Evolutionary conservation across 2,888 invertebrate species (phyloP).

Genomic region (Agelastica alni): DNA sequence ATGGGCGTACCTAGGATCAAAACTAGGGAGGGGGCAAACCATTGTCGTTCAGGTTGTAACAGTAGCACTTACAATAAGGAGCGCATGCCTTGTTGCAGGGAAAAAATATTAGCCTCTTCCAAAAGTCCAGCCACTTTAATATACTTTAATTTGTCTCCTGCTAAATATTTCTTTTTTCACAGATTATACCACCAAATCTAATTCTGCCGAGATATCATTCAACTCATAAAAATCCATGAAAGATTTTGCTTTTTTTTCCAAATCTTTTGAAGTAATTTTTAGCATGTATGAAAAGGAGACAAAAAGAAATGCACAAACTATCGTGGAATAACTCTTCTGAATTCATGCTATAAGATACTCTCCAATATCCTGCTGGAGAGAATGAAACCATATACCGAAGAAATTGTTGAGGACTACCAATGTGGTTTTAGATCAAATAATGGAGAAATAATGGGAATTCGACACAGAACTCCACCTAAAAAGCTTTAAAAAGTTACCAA

Average conservation of each 20-base stretch:
- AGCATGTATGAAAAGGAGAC: no score
- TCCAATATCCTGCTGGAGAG: no score
- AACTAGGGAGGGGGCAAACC: neutral
- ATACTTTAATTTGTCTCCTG: conserved; percentile 11
- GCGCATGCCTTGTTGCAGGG: conserved; percentile 1
- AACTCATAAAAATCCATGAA: conserved; percentile 12
- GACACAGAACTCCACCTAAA: no score
- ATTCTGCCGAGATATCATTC: conserved; percentile 16
- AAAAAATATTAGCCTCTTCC: conserved; percentile 9
- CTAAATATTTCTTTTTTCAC: conserved; percentile 6
- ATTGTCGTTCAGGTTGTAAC: neutral
- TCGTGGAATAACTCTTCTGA: no score
- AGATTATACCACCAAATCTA: conserved; percentile 16
- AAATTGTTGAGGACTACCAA: no score
- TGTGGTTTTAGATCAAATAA: no score
- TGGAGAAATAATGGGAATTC: no score
- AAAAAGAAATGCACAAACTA: no score
- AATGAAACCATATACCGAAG: no score
- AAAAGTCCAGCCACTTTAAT: conserved; percentile 2
- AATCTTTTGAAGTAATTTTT: no score
- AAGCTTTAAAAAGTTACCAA: no score
- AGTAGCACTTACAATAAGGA: conserved; percentile 5
- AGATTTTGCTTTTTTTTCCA: conserved; percentile 2
- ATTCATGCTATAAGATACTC: no score
- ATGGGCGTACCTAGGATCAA: neutral